A percentile compares a stretch with the other conserved stretches of the same genome.
These are phyloP conservation scores for Aphrophora alni DNA, from an alignment of 2,888 invertebrate genomes.

Conservation along the genomic window DNA sequence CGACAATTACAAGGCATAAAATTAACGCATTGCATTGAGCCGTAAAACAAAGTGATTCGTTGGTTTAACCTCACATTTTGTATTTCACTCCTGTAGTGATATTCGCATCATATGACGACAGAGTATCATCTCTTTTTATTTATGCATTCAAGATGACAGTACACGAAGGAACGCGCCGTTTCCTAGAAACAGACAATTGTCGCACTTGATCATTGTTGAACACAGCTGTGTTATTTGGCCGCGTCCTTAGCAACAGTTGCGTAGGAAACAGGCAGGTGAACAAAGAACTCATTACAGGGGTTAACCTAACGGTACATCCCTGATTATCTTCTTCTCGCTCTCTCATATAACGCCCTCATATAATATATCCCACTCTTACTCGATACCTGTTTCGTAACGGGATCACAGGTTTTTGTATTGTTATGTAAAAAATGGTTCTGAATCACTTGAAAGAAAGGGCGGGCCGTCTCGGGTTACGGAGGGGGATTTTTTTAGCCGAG, in stretches of 20 bases:
- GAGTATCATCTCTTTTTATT: no score
- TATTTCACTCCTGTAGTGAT: no score
- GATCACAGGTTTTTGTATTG: background rate
- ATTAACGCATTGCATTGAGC: no score
- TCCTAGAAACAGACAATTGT: no score
- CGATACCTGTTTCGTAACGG: background rate
- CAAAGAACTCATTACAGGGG: background rate
- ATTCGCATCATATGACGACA: no score
- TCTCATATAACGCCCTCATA: constrained; percentile 1
- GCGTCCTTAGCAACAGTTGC: background rate
- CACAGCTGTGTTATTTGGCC: background rate
- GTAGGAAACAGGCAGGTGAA: background rate
- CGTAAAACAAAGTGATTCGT: no score
- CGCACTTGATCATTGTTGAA: no score
- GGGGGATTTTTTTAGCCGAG: background rate
- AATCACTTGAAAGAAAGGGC: background rate
- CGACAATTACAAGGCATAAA: no score
- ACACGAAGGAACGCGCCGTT: no score
- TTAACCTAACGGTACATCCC: background rate
- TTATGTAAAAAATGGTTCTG: background rate
- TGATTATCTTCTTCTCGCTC: background rate
- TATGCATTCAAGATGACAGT: no score
- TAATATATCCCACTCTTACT: background rate
- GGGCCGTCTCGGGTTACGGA: background rate
- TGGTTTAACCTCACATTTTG: no score